A percentile compares a stretch with the other conserved stretches of the same genome.
phyloP scores from a whole-genome alignment of 1,140 invertebrate genomes.

The Polyergus mexicanus region DNA sequence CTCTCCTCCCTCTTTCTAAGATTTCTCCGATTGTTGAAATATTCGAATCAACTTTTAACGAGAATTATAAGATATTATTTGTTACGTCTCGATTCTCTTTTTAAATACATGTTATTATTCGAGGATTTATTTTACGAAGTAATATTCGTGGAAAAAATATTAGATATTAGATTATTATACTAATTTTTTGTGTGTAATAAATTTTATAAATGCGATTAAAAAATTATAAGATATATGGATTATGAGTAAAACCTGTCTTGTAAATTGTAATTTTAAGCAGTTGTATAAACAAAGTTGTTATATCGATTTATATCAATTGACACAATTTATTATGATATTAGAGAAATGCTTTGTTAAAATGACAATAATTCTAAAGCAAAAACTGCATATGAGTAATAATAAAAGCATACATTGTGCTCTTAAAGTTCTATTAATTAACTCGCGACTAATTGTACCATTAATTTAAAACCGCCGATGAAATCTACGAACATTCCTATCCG shows the following conservation, averaged over 20 bases:
- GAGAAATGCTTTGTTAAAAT: not conserved
- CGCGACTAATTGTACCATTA: not conserved
- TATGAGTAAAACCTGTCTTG: not conserved
- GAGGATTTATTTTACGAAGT: not conserved
- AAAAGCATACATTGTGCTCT: conserved; percentile 36
- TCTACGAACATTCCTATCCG: conserved; percentile 36
- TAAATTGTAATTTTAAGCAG: not conserved
- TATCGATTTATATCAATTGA: not conserved
- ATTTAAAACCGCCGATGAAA: conserved; percentile 44
- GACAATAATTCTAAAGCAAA: not conserved
- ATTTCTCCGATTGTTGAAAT: conserved; percentile 10
- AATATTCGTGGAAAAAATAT: not conserved
- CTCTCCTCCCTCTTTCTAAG: not conserved
- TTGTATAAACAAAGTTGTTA: not conserved
- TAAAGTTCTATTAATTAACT: conserved; percentile 58
- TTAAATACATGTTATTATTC: not conserved
- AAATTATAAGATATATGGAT: not conserved
- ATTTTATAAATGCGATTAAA: not conserved
- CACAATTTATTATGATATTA: conserved; percentile 1
- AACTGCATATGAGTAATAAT: not conserved
- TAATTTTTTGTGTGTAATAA: not conserved
- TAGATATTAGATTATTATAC: not conserved
- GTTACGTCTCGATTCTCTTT: not conserved
- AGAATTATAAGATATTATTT: not conserved
- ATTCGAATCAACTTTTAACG: conserved; percentile 28